Base-by-base conservation (phyloP, 2,888 invertebrate species). In the Platerodrilus igneus region DNA sequence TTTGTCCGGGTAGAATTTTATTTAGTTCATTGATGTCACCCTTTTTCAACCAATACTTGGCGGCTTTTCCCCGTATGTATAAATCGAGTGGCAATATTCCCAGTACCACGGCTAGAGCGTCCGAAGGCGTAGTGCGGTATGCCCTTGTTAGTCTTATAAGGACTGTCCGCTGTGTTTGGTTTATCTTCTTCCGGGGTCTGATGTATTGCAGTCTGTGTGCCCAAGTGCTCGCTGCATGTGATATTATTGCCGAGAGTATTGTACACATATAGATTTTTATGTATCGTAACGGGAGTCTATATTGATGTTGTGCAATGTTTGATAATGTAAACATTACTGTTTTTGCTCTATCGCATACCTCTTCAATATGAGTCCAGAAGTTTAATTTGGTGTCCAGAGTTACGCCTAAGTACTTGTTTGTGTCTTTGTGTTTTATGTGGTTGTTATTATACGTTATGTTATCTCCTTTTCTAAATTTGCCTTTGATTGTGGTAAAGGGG, bases 171-270 rank as follows among this genome's bases (percentile, higher is more conserved):
- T 41, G 35, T 10, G 26, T 21, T 1, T 15, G 3, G 8, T 25
- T 14, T 4, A 41, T 19, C 1, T 20, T 16, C 2, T 27, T 17
- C 2, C 23, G 13, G 8, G 25, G 9, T 6, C 19, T 20, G 3
- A 19, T 22, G 2, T 31, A 22, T 7, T 9, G n/a, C 7, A 26
- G 21, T n/a, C 11, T 25, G 2, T 2, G 2, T 1, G 20, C 33
- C 39, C 33, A 39, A 3, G 32, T 22, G 9, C 30, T 29, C 3
- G 30, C 41, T 7, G 31, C 41, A 7, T 41, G 31, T 1, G 16
- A 20, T 6, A 27, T 8, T 2, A 31, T 30, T 5, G 20, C 15
- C 3, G 28, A 7, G 29, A 37, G 28, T 1, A 37, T 14, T 1
- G 27, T 8, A n/a, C 5, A 11, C 27, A 27, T 27, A 13, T 39